A percentile compares a stretch with the other conserved stretches of the same genome.
Evolutionary conservation across 2,888 invertebrate genomes (phyloP).

Genomic region (Lutraria lutraria): DNA sequence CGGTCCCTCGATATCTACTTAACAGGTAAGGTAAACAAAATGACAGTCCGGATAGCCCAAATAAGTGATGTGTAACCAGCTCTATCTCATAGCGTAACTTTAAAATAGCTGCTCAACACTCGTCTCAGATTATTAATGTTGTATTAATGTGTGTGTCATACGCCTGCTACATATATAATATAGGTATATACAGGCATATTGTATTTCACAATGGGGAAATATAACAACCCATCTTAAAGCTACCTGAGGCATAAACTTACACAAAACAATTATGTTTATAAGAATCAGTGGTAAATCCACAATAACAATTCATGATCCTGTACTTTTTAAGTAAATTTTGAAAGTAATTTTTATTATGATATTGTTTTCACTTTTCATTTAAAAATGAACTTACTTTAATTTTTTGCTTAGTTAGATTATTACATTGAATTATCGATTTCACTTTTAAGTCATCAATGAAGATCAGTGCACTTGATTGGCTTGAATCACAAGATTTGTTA

Average conservation of each 20-base stretch:
- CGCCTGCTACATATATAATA: conserved; percentile 1
- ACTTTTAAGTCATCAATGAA: too few species aligned
- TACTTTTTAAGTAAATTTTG: too few species aligned
- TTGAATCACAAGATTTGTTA: too few species aligned
- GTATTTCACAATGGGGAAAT: conserved; percentile 28
- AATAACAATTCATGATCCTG: too few species aligned
- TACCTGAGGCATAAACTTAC: not conserved
- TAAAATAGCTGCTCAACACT: conserved; percentile 20
- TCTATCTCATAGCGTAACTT: conserved; percentile 31
- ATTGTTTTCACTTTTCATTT: too few species aligned
- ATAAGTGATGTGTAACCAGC: conserved; percentile 36
- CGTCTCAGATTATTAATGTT: conserved; percentile 35
- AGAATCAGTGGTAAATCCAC: not conserved
- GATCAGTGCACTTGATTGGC: too few species aligned
- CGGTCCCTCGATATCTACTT: conserved; percentile 26
- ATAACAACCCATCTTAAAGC: conserved; percentile 15
- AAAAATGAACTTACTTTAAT: too few species aligned
- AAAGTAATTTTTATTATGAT: too few species aligned
- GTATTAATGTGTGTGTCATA: conserved; percentile 32
- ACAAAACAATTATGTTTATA: not conserved
- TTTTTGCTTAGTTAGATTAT: too few species aligned
- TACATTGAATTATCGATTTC: too few species aligned
- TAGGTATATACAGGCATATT: conserved; percentile 16
- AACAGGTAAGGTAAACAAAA: conserved; percentile 35
- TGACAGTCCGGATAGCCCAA: conserved; percentile 8